These are phyloP conservation scores for Uloborus diversus DNA, from an alignment of 1,140 invertebrate species.

Conservation along the genomic window DNA sequence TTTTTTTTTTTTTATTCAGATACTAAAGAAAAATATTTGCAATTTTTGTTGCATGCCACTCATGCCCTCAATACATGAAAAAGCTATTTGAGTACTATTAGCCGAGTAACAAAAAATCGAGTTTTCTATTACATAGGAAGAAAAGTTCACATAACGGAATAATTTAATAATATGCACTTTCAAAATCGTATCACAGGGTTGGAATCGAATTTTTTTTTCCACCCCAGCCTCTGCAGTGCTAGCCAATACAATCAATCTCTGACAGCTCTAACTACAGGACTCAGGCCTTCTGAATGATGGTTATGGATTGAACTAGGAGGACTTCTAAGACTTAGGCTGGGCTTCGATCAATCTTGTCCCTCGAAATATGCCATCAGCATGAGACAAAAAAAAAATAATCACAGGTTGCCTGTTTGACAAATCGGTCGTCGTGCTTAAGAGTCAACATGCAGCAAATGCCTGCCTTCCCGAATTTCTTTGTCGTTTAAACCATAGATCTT, in stretches of 20 bases:
- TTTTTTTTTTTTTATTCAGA: no score
- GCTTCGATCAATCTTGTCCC: constrained; percentile 31
- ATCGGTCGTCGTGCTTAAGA: constrained; percentile 8
- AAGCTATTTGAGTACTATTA: no score
- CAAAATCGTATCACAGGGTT: background rate
- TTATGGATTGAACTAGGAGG: constrained; percentile 5
- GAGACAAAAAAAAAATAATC: constrained; percentile 40
- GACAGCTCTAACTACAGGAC: constrained; percentile 40
- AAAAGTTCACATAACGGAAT: background rate
- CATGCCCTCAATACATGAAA: no score
- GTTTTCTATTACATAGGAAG: no score
- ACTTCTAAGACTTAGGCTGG: background rate
- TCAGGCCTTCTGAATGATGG: constrained; percentile 18
- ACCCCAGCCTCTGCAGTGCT: background rate
- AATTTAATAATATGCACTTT: background rate
- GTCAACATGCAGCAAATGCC: constrained; percentile 29
- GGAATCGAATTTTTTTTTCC: background rate
- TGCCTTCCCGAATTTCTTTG: constrained; percentile 22
- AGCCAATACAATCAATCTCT: constrained; percentile 49
- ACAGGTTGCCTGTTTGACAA: constrained; percentile 47
- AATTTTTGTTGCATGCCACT: no score
- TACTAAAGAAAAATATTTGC: no score
- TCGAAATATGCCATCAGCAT: constrained; percentile 42
- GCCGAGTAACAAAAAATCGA: no score
- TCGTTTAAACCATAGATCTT: background rate